Evolutionary conservation across 2,113 vertebrate species (phyloP), one percentile per base, ranked within the genome.

Genomic region (Hymenochirus boettgeri): DNA sequence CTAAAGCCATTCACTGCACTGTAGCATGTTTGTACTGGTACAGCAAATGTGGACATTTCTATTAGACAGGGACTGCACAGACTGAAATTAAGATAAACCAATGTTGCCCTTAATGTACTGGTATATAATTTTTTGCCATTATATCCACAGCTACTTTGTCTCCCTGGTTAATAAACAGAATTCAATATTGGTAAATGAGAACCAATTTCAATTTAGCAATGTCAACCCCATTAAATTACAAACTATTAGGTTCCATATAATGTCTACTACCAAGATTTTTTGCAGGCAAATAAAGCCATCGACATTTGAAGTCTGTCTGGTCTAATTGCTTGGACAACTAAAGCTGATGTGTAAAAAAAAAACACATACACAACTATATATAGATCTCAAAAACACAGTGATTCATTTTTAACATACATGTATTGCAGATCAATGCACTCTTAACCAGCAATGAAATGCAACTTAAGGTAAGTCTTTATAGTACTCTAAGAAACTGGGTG

Each of bases 251-350:
- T 31, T 31, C 5, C 29, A 6, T 31, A 10, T 10, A 5, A 31
- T 31, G 5, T 11, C 7, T n/a, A 82, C 91, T 85, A 97, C 94
- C 90, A 22, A 97, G 75, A 11, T 84, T 82, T 76, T n/a, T 85
- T 91, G 69, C 90, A 94, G 1, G 87, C 89, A 80, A 97, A 99
- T 35, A 88, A 73, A 63, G 85, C 79, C 93, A 98, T 94, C 37
- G 93, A 82, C 72, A 92, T 97, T 76, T 97, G 95, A 1, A 98
- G 77, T 62, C 93, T 85, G 76, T 97, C 95, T 33, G 94, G 94
- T 74, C 95, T 80, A 52, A 97, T 75, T n/a, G 91, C 88, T 73
- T 98, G 95, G 24, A 98, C 86, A 63, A 96, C 82, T 74, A 97
- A 82, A 99, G 83, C 95, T 90, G 88, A n/a, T n/a, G n/a, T n/a